A percentile compares a stretch with the other conserved stretches of the same genome.
phyloP scores from a whole-genome alignment of 2,113 vertebrate species.

The Actinemys pallida region DNA sequence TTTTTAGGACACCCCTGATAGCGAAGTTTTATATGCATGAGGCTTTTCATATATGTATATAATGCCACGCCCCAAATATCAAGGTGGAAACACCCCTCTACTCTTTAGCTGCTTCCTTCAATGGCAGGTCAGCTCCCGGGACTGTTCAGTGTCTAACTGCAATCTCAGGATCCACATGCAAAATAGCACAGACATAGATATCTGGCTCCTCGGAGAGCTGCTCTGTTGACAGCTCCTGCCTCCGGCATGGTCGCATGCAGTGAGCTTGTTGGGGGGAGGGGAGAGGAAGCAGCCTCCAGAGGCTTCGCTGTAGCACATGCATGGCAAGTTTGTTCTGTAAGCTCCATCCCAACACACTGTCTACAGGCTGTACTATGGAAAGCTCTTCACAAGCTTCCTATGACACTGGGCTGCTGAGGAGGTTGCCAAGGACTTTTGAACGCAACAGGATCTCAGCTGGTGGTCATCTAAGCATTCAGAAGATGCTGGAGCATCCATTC shows the following conservation, averaged over 20 bases:
- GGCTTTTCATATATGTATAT: background rate
- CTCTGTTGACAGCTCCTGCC: fast-evolving
- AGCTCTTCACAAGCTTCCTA: background rate
- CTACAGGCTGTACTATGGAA: background rate
- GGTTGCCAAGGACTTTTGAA: fast-evolving
- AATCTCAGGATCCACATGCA: fast-evolving
- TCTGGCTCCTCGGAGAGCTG: fast-evolving
- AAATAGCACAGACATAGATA: fast-evolving
- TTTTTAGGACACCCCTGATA: background rate
- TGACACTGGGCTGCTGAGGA: background rate
- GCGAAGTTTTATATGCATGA: background rate
- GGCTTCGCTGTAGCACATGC: background rate
- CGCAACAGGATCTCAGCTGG: background rate
- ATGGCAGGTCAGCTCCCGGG: fast-evolving
- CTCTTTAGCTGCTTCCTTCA: background rate
- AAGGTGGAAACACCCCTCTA: background rate
- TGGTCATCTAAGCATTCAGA: background rate
- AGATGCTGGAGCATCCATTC: background rate
- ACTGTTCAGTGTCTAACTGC: fast-evolving
- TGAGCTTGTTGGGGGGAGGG: fast-evolving
- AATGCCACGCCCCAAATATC: background rate
- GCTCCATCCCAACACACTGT: background rate
- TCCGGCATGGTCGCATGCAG: background rate
- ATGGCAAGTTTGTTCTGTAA: background rate
- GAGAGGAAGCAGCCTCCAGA: fast-evolving